These are phyloP conservation scores for Thelaira solivaga DNA, from an alignment of 2,888 invertebrate species.

Conservation along the genomic window DNA sequence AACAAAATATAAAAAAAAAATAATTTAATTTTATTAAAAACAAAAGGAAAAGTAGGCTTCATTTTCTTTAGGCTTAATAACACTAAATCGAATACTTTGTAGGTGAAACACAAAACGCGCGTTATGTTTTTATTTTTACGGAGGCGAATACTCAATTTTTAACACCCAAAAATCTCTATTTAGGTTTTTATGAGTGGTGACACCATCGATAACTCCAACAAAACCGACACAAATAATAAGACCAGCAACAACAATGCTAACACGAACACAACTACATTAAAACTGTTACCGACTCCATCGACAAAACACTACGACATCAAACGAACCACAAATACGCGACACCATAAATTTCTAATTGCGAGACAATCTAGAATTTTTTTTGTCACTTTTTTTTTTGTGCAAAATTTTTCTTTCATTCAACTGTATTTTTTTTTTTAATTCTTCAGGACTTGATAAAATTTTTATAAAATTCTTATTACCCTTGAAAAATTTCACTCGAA, in stretches of 20 bases:
- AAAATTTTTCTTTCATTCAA: slow-evolving; percentile 47
- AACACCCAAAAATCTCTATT: slow-evolving; percentile 15
- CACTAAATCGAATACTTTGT: no score
- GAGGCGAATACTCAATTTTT: slow-evolving; percentile 9
- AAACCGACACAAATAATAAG: slow-evolving; percentile 16
- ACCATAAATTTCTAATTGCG: slow-evolving; percentile 64
- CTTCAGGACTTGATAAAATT: not conserved
- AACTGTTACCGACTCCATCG: slow-evolving; percentile 50
- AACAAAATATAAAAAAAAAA: no score
- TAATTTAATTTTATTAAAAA: no score
- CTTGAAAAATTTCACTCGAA: slow-evolving; percentile 48
- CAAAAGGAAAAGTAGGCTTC: no score
- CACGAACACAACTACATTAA: slow-evolving; percentile 30
- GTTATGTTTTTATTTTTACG: slow-evolving; percentile 16
- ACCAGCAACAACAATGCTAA: slow-evolving; percentile 9
- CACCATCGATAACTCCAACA: slow-evolving; percentile 37
- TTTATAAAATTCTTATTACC: slow-evolving; percentile 13
- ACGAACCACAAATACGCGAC: slow-evolving; percentile 64
- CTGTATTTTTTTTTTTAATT: slow-evolving; percentile 31
- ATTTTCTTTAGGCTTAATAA: no score
- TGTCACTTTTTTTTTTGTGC: slow-evolving; percentile 46
- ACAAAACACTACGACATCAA: slow-evolving; percentile 59
- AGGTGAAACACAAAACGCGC: slow-evolving; percentile 37
- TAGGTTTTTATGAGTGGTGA: slow-evolving; percentile 28
- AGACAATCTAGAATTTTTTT: slow-evolving; percentile 59